phyloP scores from a whole-genome alignment of 2,113 vertebrate genomes.

The Porphyrio hochstetteri region DNA sequence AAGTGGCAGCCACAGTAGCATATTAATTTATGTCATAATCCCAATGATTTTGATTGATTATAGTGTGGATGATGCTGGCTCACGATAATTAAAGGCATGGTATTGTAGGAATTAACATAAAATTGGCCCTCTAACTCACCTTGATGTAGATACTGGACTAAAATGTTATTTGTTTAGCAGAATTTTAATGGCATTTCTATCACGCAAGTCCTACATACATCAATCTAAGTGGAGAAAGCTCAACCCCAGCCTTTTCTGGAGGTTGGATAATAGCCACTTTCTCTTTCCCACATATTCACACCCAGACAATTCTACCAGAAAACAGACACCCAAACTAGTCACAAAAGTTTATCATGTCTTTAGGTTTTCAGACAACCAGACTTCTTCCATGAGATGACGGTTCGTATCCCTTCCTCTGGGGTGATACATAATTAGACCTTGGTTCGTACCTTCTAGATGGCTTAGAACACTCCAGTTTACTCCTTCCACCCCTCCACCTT shows the following conservation, averaged over 20 bases:
- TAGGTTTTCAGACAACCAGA: background rate
- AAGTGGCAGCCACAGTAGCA: background rate
- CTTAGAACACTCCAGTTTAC: background rate
- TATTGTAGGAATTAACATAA: background rate
- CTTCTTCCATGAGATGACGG: background rate
- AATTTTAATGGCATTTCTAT: background rate
- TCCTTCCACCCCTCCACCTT: background rate
- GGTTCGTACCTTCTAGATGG: background rate
- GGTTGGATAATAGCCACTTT: background rate
- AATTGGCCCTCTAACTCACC: background rate
- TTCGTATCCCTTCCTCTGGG: background rate
- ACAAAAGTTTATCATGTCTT: background rate
- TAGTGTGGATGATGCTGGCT: background rate
- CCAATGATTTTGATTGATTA: background rate
- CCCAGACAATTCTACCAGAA: background rate
- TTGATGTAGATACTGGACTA: background rate
- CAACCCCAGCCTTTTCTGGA: background rate
- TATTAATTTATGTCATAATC: background rate
- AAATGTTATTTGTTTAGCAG: background rate
- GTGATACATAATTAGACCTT: background rate
- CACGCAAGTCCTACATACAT: background rate
- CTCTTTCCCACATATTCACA: background rate
- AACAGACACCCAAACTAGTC: background rate
- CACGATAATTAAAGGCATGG: background rate
- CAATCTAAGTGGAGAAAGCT: background rate